A percentile compares a stretch with the other conserved stretches of the same genome.
Conservation (phyloP, 30 jellyfish, hydroid and myxozoan genomes). For the Sanderia malayensis region DNA sequence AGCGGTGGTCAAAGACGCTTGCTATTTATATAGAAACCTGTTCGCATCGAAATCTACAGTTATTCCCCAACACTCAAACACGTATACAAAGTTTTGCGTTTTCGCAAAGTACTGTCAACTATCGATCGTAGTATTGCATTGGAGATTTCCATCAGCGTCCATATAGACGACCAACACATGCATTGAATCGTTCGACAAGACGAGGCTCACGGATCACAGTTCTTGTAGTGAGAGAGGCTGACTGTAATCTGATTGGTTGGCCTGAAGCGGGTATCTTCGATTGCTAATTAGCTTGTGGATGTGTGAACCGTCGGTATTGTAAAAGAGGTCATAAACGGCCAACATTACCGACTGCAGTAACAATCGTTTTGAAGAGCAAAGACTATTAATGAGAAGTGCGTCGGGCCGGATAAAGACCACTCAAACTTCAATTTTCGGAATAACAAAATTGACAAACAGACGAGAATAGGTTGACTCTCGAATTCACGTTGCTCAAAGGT, state of each 20-base stretch:
- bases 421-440: constrained; percentile 40
- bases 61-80: constrained; percentile 59
- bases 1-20: constrained; percentile 69
- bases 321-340: constrained; percentile 72
- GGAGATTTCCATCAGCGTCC: neutral
- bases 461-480: constrained; percentile 50
- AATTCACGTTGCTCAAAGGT: constrained; percentile 50
- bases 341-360: constrained; percentile 52
- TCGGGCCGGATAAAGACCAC: constrained; percentile 66
- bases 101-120: constrained; percentile 51
- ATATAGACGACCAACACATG: neutral
- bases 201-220: no score
- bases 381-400: constrained; percentile 58
- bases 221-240: no score
- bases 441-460: constrained; percentile 64
- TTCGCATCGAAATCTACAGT: constrained; percentile 47
- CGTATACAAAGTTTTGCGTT: constrained; percentile 23
- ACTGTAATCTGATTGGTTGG: constrained; percentile 57
- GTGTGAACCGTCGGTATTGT: constrained; percentile 87
- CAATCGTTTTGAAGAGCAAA: constrained; percentile 69
- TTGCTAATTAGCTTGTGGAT: constrained; percentile 65
- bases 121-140: constrained; percentile 19
- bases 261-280: constrained; percentile 64
- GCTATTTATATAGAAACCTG: constrained; percentile 65
- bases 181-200: no score